These are phyloP conservation scores for Tineola bisselliella DNA, from an alignment of 2,888 invertebrate genomes.

Conservation along the genomic window DNA sequence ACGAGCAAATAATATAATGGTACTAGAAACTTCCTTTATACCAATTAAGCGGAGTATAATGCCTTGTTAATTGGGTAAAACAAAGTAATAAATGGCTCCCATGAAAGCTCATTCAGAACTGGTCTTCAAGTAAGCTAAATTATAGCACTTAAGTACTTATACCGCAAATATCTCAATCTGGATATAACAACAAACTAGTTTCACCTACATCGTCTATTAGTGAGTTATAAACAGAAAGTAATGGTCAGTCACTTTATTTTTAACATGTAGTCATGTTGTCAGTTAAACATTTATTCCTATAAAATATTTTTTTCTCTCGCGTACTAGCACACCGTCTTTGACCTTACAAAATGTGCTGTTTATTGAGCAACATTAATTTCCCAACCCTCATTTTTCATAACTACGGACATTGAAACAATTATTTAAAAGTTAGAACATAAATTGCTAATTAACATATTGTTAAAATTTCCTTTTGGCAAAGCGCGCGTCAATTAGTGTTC, in stretches of 20 bases:
- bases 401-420: not conserved
- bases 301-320: too few relatives aligned
- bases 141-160: not conserved
- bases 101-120: slow-evolving; percentile 20
- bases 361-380: not conserved
- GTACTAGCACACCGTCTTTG: too few relatives aligned
- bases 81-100: slow-evolving; percentile 35
- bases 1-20: slow-evolving; percentile 2
- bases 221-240: too few relatives aligned
- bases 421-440: not conserved
- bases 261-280: too few relatives aligned
- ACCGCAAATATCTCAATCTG: not conserved
- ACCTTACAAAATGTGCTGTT: not conserved
- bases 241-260: too few relatives aligned
- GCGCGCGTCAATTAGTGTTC: slow-evolving; percentile 21
- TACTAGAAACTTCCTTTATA: slow-evolving; percentile 28
- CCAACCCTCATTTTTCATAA: not conserved
- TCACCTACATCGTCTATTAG: too few relatives aligned
- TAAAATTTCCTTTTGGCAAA: slow-evolving; percentile 13
- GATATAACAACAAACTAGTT: too few relatives aligned
- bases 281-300: too few relatives aligned
- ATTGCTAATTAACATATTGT: slow-evolving; percentile 12
- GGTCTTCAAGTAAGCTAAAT: not conserved
- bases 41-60: slow-evolving; percentile 39
- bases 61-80: slow-evolving; percentile 38